Conservation (phyloP, 2,113 vertebrate genomes). For the Peromyscus leucopus region DNA sequence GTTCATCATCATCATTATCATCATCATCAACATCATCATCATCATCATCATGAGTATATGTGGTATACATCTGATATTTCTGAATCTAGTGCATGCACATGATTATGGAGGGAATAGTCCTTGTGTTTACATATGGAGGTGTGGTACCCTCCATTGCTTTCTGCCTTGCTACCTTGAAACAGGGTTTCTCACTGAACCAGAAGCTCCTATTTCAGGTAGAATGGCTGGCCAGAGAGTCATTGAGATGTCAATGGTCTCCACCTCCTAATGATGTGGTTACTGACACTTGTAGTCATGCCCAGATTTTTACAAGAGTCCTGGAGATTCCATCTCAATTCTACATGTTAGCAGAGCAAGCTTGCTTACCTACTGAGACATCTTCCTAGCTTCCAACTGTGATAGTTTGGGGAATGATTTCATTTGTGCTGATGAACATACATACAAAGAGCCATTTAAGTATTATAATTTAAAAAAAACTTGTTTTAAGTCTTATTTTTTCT, state of each 20-base stretch:
- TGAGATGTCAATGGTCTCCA: too few relatives aligned
- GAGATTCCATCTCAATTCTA: neutral
- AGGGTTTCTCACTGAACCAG: neutral
- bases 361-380: neutral
- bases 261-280: too few relatives aligned
- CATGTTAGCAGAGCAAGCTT: neutral
- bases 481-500: neutral
- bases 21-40: too few relatives aligned
- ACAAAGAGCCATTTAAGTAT: neutral
- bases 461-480: neutral
- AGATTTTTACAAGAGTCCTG: neutral
- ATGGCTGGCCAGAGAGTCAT: neutral
- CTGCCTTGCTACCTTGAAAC: neutral
- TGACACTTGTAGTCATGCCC: too few relatives aligned
- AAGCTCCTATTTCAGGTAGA: neutral
- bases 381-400: neutral
- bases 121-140: neutral
- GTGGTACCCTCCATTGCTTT: neutral
- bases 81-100: neutral
- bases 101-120: neutral
- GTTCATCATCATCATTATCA: neutral
- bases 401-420: neutral
- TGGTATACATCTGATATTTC: neutral
- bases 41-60: neutral
- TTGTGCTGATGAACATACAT: neutral